phyloP scores from a whole-genome alignment of 2,797 vertebrate genomes.

The Platalea minor region DNA sequence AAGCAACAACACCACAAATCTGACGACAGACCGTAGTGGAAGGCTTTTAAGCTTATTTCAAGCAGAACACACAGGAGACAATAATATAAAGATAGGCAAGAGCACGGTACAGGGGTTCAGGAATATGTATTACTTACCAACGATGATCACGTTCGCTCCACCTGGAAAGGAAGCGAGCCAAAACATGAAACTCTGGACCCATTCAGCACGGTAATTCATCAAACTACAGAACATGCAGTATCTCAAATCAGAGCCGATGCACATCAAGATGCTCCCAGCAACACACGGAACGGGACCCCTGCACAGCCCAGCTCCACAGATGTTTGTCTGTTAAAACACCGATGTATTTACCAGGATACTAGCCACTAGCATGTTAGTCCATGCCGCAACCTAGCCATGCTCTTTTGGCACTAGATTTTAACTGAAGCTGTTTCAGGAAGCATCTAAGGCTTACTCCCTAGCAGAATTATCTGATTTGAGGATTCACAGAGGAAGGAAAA shows the following conservation, averaged over 20 bases:
- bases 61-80: neutral
- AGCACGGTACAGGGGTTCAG: accelerated
- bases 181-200: neutral
- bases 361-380: neutral
- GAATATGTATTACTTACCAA: neutral
- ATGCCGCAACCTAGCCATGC: accelerated
- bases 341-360: neutral
- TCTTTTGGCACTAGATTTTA: neutral
- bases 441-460: neutral
- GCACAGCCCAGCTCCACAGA: neutral
- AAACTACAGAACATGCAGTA: too few relatives aligned
- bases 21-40: neutral
- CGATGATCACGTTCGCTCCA: neutral
- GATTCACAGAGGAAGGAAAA: neutral
- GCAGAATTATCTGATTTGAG: neutral
- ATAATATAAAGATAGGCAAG: neutral
- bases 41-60: neutral
- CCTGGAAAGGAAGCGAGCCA: neutral
- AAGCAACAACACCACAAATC: neutral
- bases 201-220: neutral
- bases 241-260: neutral
- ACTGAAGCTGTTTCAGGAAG: neutral
- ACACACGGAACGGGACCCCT: neutral
- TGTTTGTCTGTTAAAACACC: neutral
- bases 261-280: neutral